Evolutionary conservation across 1,140 invertebrate genomes (phyloP), one percentile per base, ranked within the genome.

Genomic region (Dreissena polymorpha): DNA sequence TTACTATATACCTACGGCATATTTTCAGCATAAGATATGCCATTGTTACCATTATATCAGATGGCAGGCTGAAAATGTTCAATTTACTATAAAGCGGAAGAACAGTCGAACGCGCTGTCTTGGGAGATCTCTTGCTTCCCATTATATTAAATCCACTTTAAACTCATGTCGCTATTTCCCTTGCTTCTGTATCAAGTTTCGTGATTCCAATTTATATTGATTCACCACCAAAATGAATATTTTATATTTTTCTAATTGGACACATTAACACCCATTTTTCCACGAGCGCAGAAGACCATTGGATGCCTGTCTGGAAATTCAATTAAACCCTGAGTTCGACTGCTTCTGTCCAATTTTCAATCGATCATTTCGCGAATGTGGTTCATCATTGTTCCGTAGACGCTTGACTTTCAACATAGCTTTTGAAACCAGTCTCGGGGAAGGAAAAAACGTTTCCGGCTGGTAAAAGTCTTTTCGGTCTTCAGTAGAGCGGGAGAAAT

Each of bases 191-290:
- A 39, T 39, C 39, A 39, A 39, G 39, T 39, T 39, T 39, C 39
- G 2, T 39, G 39, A 39, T 39, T 39, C 39, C 39, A 27, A 75
- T 75, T 75, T 75, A 39, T 75, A 29, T 29, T 16, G 16, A 70
- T 18, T 18, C 49, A 14, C 10, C 29, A 29, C 25, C 25, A 39
- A 74, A 73, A 68, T 74, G 67, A 82, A 82, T 82, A 82, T 82
- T 82, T 82, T 82, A 82, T 82, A 82, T 67, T 73, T 73, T 71
- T 73, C 79, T 82, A 82, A 82, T 82, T 82, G 79, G 71, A 64
- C 57, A 65, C 79, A 73, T 72, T 72, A 67, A 73, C 63, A 53
- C 49, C 70, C 51, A 1, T 72, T 65, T 74, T 63, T 74, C 27
- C 21, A 67, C 18, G 5, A 18, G 39, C 65, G 57, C 50, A 60